Base-by-base conservation (phyloP, 1,140 invertebrate genomes). In the Cyclargus thomasi region DNA sequence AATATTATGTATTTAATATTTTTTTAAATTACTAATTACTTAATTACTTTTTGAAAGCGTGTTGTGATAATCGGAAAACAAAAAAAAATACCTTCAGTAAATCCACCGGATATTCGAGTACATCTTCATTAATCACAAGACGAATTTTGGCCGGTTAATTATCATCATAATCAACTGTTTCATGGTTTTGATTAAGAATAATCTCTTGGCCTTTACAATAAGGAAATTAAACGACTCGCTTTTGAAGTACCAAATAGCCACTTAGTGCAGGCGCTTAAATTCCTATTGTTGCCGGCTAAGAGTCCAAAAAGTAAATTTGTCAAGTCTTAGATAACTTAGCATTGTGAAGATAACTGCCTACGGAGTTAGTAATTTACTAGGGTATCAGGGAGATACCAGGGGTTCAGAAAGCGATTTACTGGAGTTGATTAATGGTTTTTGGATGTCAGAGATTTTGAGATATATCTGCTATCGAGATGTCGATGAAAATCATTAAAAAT, bases 201-300 rank as follows among this genome's bases (percentile, higher is more conserved):
- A 47, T 47, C 39, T 14, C 39, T 47, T 47, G 39, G 39, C 39
- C 39, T 47, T 47, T 47, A 47, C 39, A 47, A 47, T 47, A 47
- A 11, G 39, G 39, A 47, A 47, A 47, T 47, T 47, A 47, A 47
- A 16, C 39, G 39, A 47, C 39, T 47, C 39, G 39, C 39, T 47
- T 47, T 47, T 47, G 39, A 47, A 47, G 39, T 47, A 47, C 5
- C 29, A 3, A 47, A 47, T 47, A 14, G 39, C 39, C 39, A 14
- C 39, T 47, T 47, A 47, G 39, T 16, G 39, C 39, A 14, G 14
- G 5, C 39, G 39, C 39, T 47, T 47, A 14, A 47, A 11, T 14
- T 47, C 39, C 39, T 47, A 47, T 47, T 47, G 39, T 47, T 0
- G 14, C 11, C 39, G 14, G 11, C 10, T 47, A 16, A 8, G 39